Conservation (phyloP, 2,888 invertebrate species). For the Lamellibrachia columna region DNA sequence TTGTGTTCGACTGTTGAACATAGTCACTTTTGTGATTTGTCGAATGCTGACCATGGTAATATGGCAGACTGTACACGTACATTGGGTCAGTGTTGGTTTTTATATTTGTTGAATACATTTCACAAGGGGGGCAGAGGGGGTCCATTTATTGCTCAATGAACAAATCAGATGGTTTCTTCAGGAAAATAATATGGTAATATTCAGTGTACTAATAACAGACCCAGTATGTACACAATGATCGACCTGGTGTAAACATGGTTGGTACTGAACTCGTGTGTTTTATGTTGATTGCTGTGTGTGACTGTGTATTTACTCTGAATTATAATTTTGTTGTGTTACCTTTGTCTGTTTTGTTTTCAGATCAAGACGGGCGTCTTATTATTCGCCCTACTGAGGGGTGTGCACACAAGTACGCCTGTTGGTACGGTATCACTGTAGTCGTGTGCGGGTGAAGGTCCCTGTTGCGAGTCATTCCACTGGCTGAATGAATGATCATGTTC, state of each 20-base stretch:
- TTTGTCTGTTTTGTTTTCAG: constrained; percentile 27
- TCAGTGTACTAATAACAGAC: too few species aligned
- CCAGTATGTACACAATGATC: too few species aligned
- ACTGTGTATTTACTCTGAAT: too few species aligned
- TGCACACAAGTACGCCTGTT: neutral
- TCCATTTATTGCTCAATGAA: too few species aligned
- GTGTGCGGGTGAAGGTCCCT: neutral
- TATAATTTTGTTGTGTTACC: too few species aligned
- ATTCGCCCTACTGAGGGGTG: constrained; percentile 37
- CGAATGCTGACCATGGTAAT: neutral
- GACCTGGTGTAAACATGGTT: too few species aligned
- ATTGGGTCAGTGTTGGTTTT: neutral
- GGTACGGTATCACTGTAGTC: neutral
- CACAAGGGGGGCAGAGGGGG: too few species aligned
- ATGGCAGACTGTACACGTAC: neutral
- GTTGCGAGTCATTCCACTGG: neutral
- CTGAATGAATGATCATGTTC: neutral
- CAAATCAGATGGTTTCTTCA: too few species aligned
- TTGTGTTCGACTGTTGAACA: neutral
- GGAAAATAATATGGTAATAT: too few species aligned
- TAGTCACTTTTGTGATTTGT: neutral
- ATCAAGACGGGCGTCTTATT: constrained; percentile 33
- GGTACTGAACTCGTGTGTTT: too few species aligned
- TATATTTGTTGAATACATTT: neutral
- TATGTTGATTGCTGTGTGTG: too few species aligned